phyloP scores from a whole-genome alignment of 2,113 vertebrate species.

The Lophius piscatorius region DNA sequence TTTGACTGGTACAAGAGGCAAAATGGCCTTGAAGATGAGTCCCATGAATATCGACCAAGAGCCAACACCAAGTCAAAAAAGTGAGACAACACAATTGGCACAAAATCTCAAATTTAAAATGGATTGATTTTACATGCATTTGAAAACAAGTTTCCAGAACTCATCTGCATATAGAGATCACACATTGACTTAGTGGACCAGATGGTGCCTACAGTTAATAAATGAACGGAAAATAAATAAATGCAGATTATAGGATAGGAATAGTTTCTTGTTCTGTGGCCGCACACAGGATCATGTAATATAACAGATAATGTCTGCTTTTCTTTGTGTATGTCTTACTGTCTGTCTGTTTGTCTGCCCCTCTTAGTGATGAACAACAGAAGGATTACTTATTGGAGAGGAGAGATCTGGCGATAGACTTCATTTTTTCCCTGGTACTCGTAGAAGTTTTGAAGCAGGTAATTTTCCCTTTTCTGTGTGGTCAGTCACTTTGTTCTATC shows the following conservation, averaged over 20 bases:
- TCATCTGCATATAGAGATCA: no score
- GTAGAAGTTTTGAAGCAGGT: conserved; percentile 99
- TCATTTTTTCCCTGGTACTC: conserved; percentile 97
- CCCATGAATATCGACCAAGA: conserved; percentile 95
- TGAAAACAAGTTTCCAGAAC: not conserved
- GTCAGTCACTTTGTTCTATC: not conserved
- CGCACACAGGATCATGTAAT: not conserved
- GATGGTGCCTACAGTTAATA: conserved; percentile 1
- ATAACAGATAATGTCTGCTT: no score
- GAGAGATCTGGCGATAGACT: conserved; percentile 98
- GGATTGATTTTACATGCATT: no score
- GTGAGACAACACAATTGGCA: conserved; percentile 79
- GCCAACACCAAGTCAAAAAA: conserved; percentile 98
- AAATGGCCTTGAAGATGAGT: conserved; percentile 97
- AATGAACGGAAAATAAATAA: not conserved
- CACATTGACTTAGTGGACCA: no score
- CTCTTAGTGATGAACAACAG: conserved; percentile 93
- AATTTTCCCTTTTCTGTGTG: conserved; percentile 38
- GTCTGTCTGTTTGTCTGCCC: conserved; percentile 14
- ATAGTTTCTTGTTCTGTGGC: no score
- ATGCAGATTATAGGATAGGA: no score
- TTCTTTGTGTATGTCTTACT: not conserved
- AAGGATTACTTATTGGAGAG: conserved; percentile 98
- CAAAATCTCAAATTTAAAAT: not conserved
- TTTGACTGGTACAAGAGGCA: conserved; percentile 99